Evolutionary conservation across 2,113 vertebrate genomes (phyloP).

Genomic region (Nansenia antarctica): DNA sequence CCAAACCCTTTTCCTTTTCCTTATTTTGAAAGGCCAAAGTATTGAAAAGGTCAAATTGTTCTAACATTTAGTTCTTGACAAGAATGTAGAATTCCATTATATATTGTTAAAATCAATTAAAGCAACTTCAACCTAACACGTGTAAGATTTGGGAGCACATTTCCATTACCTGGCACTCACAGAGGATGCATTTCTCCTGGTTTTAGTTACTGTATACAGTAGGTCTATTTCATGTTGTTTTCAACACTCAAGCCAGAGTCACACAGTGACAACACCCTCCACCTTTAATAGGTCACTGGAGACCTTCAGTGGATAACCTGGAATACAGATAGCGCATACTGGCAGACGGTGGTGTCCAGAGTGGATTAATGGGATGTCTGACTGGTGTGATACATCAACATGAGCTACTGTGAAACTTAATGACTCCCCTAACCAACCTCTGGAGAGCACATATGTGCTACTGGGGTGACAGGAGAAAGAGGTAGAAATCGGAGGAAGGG

Average conservation of each 20-base stretch:
- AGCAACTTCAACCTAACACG: too few species aligned
- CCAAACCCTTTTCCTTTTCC: constrained; percentile 38
- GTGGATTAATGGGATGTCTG: constrained; percentile 18
- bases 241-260: neutral
- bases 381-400: constrained; percentile 22
- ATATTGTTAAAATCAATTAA: too few species aligned
- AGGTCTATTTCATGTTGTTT: too few species aligned
- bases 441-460: neutral
- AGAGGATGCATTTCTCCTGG: too few species aligned
- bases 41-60: constrained; percentile 17
- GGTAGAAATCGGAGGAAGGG: too few species aligned
- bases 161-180: neutral
- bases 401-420: constrained; percentile 15
- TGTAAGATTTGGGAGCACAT: too few species aligned
- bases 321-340: constrained; percentile 4
- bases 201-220: too few species aligned
- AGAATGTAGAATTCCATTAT: too few species aligned
- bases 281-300: neutral
- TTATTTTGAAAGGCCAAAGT: constrained; percentile 42
- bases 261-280: neutral
- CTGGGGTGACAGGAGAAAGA: constrained; percentile 8
- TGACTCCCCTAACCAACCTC: constrained; percentile 13
- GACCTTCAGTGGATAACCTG: neutral
- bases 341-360: constrained; percentile 4
- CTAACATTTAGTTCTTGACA: neutral